A percentile compares a stretch with the other conserved stretches of the same genome.
Conservation (phyloP, 2,888 invertebrate species). For the Ichneumoninae sp. region DNA sequence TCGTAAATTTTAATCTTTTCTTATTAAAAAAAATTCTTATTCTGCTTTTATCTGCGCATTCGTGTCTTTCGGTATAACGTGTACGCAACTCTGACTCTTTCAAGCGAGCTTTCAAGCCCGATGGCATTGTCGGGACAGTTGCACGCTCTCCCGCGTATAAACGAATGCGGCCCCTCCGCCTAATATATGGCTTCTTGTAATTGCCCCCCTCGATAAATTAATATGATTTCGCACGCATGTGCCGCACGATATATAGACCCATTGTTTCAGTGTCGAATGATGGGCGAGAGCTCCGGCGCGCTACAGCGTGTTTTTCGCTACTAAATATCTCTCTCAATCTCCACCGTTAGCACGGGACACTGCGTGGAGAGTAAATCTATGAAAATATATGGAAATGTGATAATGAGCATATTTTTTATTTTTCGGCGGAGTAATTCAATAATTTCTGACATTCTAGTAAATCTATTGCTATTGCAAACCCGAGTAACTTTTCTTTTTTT, state of each 20-base stretch:
- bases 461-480: too few relatives aligned
- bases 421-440: too few relatives aligned
- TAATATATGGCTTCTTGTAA: constrained; percentile 82
- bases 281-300: constrained; percentile 29
- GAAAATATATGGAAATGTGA: not conserved
- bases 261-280: constrained; percentile 73
- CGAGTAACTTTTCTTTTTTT: too few relatives aligned
- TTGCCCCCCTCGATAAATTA: constrained; percentile 81
- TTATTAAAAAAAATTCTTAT: not conserved
- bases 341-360: not conserved
- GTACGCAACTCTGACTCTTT: constrained; percentile 17
- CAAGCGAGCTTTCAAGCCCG: not conserved
- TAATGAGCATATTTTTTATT: too few relatives aligned
- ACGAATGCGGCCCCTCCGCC: constrained; percentile 55
- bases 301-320: not conserved
- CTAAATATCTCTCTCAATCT: not conserved
- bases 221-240: constrained; percentile 80
- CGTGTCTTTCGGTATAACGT: not conserved
- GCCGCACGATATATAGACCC: constrained; percentile 79
- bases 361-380: not conserved
- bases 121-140: not conserved
- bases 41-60: not conserved
- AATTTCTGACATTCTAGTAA: too few relatives aligned
- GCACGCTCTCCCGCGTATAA: not conserved
- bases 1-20: too few relatives aligned